A percentile compares a stretch with the other conserved stretches of the same genome.
Evolutionary conservation across 2,113 vertebrate species (phyloP).

Genomic region (Rousettus leschenaultii): DNA sequence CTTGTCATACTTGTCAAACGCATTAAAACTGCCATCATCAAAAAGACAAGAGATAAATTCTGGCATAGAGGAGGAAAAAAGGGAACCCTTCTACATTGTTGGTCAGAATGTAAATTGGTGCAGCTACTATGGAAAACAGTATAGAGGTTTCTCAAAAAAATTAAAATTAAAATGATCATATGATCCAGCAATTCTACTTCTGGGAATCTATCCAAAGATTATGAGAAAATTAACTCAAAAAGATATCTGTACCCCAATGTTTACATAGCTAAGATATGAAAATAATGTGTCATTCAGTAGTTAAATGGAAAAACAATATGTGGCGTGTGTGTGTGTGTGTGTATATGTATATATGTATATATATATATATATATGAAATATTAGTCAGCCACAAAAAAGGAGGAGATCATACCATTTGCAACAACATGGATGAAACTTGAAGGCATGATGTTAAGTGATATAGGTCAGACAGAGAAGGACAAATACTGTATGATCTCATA

Average conservation of each 20-base stretch:
- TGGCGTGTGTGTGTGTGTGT: no score
- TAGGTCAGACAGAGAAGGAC: background rate
- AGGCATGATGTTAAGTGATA: no score
- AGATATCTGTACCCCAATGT: background rate
- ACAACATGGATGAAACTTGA: background rate
- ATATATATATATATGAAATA: background rate
- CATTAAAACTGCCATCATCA: background rate
- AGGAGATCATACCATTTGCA: background rate
- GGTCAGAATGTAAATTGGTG: background rate
- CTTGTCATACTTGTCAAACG: background rate
- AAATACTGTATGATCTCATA: background rate
- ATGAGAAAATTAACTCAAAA: background rate
- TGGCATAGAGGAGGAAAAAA: background rate
- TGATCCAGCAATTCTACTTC: background rate
- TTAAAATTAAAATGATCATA: background rate
- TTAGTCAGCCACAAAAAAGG: background rate
- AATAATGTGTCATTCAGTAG: no score
- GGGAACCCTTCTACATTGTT: background rate
- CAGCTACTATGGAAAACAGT: background rate
- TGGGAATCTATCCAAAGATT: background rate
- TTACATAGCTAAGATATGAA: background rate
- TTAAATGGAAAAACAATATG: no score
- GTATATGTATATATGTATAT: no score
- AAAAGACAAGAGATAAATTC: background rate
- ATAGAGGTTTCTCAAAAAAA: background rate